These are phyloP conservation scores for Microctonus brassicae DNA, from an alignment of 2,888 invertebrate genomes.

Conservation along the genomic window DNA sequence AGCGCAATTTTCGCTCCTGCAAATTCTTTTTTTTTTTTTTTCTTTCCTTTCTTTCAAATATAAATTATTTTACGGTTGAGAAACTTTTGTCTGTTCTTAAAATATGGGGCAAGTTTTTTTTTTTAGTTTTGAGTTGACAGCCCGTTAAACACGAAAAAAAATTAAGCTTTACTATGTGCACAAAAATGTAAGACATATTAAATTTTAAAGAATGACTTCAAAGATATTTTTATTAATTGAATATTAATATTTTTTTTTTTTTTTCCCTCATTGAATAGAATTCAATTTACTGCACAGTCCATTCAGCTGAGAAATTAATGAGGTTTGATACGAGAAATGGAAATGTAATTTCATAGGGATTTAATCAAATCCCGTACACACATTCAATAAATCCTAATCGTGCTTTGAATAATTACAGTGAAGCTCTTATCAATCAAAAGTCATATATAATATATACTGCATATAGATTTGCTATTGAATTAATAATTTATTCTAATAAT, in stretches of 20 bases:
- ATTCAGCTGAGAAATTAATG: not conserved
- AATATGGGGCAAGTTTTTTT: constrained; percentile 43
- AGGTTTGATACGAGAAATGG: not conserved
- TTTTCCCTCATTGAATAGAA: not conserved
- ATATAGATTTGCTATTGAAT: no score
- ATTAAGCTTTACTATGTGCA: not conserved
- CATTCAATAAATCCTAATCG: not conserved
- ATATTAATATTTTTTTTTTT: no score
- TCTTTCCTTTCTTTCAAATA: not conserved
- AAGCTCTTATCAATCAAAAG: not conserved
- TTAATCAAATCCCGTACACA: not conserved
- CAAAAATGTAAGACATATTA: not conserved
- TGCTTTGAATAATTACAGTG: not conserved
- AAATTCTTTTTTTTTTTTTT: not conserved
- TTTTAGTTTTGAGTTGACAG: not conserved
- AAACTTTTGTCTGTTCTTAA: constrained; percentile 47
- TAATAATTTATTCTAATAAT: not conserved
- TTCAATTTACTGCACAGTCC: not conserved
- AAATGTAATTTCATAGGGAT: not conserved
- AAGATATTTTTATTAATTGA: not conserved
- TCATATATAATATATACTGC: not conserved
- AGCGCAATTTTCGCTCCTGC: constrained; percentile 6
- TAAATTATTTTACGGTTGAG: constrained; percentile 24
- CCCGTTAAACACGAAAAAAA: not conserved
- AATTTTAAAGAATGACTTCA: no score